Evolutionary conservation across 2,888 invertebrate genomes (phyloP).

Genomic region (Pollenia griseotomentosa): DNA sequence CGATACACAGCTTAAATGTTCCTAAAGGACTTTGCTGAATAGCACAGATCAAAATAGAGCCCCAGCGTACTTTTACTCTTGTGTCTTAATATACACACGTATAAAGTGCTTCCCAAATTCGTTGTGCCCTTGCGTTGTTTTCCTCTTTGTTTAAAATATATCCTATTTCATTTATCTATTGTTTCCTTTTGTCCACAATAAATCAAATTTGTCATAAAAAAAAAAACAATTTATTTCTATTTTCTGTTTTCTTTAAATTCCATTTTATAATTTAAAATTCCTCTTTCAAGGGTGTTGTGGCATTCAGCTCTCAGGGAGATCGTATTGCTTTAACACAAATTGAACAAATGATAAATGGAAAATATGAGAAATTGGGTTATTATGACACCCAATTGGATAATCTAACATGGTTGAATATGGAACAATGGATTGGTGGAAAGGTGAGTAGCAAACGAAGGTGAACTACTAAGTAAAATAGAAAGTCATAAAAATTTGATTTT

Average conservation of each 20-base stretch:
- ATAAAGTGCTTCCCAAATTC: too few species aligned
- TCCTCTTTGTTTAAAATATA: neutral
- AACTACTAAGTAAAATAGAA: neutral
- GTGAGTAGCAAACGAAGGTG: constrained; percentile 77
- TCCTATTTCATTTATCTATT: neutral
- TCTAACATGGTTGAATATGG: constrained; percentile 95
- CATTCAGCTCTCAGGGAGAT: constrained; percentile 99
- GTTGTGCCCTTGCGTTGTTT: too few species aligned
- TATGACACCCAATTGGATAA: constrained; percentile 98
- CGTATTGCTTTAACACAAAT: constrained; percentile 99
- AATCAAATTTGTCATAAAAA: constrained; percentile 36
- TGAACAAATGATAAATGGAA: constrained; percentile 97
- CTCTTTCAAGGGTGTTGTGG: constrained; percentile 93
- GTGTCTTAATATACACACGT: too few species aligned
- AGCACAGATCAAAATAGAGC: too few species aligned
- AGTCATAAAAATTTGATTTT: neutral
- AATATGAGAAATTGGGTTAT: constrained; percentile 96
- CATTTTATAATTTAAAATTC: constrained; percentile 16
- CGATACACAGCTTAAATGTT: too few species aligned
- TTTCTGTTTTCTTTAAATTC: neutral
- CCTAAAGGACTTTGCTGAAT: too few species aligned
- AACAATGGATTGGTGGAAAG: constrained; percentile 93
- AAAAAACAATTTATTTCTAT: neutral
- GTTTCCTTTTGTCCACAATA: constrained; percentile 1
- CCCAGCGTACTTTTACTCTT: too few species aligned